A percentile compares a stretch with the other conserved stretches of the same genome.
These are phyloP conservation scores for Ovibos moschatus DNA, from an alignment of 2,113 vertebrate genomes.

Conservation along the genomic window DNA sequence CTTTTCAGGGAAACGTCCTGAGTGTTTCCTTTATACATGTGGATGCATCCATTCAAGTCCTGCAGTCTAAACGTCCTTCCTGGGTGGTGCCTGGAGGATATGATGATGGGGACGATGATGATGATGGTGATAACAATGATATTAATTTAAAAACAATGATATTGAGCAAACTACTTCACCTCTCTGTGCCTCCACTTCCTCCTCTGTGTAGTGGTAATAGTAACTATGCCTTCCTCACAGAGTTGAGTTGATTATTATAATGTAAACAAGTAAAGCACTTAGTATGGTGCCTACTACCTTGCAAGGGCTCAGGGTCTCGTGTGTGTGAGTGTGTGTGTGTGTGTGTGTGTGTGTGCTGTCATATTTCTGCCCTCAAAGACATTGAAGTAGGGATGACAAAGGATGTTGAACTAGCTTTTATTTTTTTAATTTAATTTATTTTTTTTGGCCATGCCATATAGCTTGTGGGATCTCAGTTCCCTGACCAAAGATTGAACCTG, in stretches of 20 bases:
- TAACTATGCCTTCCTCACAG: background rate
- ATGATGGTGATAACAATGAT: background rate
- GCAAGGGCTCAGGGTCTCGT: background rate
- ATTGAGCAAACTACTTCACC: background rate
- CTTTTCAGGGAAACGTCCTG: conserved; percentile 9
- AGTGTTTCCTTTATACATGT: background rate
- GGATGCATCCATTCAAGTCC: background rate
- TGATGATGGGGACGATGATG: background rate
- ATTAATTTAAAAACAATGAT: background rate
- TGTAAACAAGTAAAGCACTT: background rate
- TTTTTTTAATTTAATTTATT: background rate
- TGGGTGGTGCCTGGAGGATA: background rate
- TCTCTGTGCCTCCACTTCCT: background rate
- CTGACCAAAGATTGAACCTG: background rate
- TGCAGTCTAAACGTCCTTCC: background rate
- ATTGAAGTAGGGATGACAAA: background rate
- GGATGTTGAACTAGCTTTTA: background rate
- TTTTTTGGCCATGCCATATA: background rate
- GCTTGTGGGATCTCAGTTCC: background rate
- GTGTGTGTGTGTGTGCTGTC: background rate
- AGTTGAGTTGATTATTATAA: background rate
- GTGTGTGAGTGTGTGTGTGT: background rate
- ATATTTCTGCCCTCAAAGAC: background rate
- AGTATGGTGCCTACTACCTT: background rate
- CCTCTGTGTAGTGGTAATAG: background rate